These are phyloP conservation scores for Ametastegia equiseti DNA, from an alignment of 2,888 invertebrate species.

Conservation along the genomic window DNA sequence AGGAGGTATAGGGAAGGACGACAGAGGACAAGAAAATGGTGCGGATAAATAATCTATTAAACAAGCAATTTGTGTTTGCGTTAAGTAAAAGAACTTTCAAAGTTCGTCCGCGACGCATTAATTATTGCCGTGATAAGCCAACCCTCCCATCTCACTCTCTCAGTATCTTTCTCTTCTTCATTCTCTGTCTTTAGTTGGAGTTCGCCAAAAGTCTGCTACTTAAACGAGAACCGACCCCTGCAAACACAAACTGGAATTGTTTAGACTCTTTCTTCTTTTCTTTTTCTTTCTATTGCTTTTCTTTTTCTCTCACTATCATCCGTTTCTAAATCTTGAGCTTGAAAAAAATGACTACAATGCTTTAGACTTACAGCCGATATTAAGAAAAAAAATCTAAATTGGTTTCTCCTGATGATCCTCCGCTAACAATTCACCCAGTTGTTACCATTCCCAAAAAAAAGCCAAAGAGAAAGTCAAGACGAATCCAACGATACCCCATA, in stretches of 20 bases:
- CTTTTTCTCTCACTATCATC: neutral
- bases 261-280: neutral
- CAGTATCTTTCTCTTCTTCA: neutral
- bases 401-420: neutral
- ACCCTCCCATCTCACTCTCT: neutral
- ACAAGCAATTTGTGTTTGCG: conserved; percentile 65
- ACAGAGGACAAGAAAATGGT: conserved; percentile 55
- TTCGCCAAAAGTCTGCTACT: conserved; percentile 16
- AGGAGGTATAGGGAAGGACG: neutral
- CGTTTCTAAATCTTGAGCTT: neutral
- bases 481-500: conserved; percentile 13
- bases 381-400: neutral
- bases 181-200: neutral
- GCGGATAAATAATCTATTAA: conserved; percentile 66
- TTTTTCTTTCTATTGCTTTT: too few species aligned
- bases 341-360: neutral
- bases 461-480: neutral
- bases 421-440: neutral
- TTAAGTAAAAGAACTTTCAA: conserved; percentile 64
- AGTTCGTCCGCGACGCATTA: conserved; percentile 57
- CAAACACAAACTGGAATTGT: conserved; percentile 8
- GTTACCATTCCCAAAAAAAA: neutral
- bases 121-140: conserved; percentile 53
- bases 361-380: neutral
- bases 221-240: conserved; percentile 10